These are phyloP conservation scores for Asarcornis scutulata DNA, from an alignment of 2,113 vertebrate genomes.

Conservation along the genomic window DNA sequence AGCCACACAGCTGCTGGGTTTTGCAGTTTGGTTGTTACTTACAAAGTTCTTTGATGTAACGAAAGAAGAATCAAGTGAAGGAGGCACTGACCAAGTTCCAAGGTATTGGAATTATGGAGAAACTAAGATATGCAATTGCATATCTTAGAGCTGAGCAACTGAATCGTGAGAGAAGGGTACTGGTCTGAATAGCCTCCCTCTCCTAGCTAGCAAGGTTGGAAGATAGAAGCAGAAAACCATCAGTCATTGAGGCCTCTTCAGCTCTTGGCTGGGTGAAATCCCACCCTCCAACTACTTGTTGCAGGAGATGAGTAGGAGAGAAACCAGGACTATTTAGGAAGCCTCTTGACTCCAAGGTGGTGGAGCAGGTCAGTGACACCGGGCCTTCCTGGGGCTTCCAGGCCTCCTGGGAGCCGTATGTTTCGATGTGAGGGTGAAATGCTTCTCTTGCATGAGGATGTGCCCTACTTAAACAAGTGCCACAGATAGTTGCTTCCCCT, in stretches of 20 bases:
- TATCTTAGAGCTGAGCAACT: background rate
- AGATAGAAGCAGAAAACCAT: background rate
- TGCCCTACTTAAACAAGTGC: background rate
- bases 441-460: rapidly evolving
- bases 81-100: background rate
- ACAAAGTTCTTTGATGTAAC: background rate
- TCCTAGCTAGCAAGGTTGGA: background rate
- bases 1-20: background rate
- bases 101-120: background rate
- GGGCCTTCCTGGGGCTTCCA: background rate
- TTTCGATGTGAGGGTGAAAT: background rate
- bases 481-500: background rate
- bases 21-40: background rate
- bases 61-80: background rate
- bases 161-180: background rate
- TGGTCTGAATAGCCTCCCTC: background rate
- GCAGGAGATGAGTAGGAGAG: background rate
- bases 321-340: background rate
- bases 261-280: background rate
- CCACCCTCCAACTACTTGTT: background rate
- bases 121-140: background rate
- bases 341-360: background rate
- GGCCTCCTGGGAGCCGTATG: rapidly evolving
- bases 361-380: background rate
- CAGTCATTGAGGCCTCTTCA: background rate